Evolutionary conservation across 2,113 vertebrate genomes (phyloP).

Genomic region (Pangasianodon hypophthalmus): DNA sequence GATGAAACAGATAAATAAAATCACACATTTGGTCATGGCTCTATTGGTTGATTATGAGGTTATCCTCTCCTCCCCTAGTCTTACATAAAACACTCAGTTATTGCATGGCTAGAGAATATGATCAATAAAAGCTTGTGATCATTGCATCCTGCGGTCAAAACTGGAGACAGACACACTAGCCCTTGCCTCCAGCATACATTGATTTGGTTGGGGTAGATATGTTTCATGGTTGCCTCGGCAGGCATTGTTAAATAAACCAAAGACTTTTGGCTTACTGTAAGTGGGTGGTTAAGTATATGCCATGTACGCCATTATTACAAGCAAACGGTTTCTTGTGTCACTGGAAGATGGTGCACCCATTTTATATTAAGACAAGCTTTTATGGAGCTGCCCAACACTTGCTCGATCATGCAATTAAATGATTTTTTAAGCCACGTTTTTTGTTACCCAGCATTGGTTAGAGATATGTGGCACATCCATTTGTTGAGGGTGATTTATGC

Average conservation of each 20-base stretch:
- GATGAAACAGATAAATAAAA: conserved; percentile 24
- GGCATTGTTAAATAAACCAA: conserved; percentile 73
- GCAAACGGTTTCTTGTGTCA: conserved; percentile 65
- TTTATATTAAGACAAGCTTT: conserved; percentile 70
- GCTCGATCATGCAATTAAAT: conserved; percentile 77
- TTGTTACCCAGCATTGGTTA: conserved; percentile 38
- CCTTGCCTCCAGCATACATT: conserved; percentile 69
- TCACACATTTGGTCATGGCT: conserved; percentile 26
- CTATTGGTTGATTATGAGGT: conserved; percentile 45
- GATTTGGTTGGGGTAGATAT: conserved; percentile 72
- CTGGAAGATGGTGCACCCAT: conserved; percentile 64
- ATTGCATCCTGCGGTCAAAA: conserved; percentile 60
- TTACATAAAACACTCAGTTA: conserved; percentile 43
- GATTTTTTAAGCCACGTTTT: conserved; percentile 45
- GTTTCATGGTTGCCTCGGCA: conserved; percentile 69
- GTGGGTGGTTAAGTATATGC: conserved; percentile 66
- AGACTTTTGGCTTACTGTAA: conserved; percentile 72
- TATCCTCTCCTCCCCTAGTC: conserved; percentile 18
- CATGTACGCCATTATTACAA: conserved; percentile 45
- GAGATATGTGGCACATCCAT: conserved; percentile 50
- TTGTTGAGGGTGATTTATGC: conserved; percentile 57
- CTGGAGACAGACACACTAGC: conserved; percentile 59
- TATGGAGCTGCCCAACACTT: conserved; percentile 71
- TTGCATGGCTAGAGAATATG: conserved; percentile 47
- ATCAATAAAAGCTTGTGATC: conserved; percentile 50